Evolutionary conservation across 2,797 vertebrate species (phyloP), one percentile per base, ranked within the genome.

Genomic region (Macrochelys suwanniensis): DNA sequence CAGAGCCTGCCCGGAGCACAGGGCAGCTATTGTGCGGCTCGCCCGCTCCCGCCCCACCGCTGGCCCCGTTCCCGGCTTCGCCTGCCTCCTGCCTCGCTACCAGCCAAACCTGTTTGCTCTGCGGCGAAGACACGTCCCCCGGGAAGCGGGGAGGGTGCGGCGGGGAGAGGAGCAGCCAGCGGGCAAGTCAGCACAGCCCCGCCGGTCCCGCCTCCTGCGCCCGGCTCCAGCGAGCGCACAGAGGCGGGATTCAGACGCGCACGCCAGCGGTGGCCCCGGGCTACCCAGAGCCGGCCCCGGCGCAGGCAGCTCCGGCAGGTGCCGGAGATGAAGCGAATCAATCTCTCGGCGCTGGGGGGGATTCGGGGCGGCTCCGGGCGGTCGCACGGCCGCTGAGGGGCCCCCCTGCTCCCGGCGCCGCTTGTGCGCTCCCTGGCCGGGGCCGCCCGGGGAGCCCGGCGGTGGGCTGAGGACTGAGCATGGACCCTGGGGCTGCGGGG

Each of bases 341-440:
- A 42, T 42, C 65, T 42, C 59, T 71, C 16, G 3, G 49, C 53
- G 9, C 25, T 2, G 49, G 83, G 57, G 42, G 31, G 23, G 65
- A 37, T 3, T 19, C 65, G 17, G 65, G 65, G n/a, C 33, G 37
- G 47, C 59, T 21, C 59, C 89, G 89, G 93, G 94, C 92, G 92
- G 89, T 96, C 96, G 96, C 96, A 96, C 93, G 95, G 85, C 94
- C 93, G 59, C 91, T 92, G 92, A 93, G 81, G 81, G 94, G 91
- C 76, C 87, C 87, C 94, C 84, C 90, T 53, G 94, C 83, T 82
- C 90, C 85, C n/a, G 47, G 77, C 87, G 85, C 31, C 59, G 28
- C 86, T 94, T 93, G 92, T 86, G 91, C 93, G 84, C 80, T 96
- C 89, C 97, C 91, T 87, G 87, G 68, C 11, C n/a, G 8, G 37